phyloP scores from a whole-genome alignment of 2,888 invertebrate genomes.

The Aporophyla nigra region DNA sequence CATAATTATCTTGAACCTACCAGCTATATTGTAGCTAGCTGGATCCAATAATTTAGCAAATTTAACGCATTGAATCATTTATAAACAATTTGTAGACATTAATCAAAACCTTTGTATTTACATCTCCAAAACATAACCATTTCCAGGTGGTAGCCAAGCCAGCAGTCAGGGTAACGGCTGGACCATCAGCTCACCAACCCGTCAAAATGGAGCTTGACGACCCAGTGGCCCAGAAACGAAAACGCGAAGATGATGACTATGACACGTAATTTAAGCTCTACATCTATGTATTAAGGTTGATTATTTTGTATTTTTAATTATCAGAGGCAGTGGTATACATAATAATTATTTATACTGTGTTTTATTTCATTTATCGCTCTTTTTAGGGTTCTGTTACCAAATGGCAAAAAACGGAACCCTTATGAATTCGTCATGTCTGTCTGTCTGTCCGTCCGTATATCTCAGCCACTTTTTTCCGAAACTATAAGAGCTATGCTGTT shows the following conservation, averaged over 20 bases:
- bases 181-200: constrained; percentile 81
- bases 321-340: constrained; percentile 21
- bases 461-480: no score
- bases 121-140: not conserved
- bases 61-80: not conserved
- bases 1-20: not conserved
- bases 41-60: not conserved
- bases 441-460: no score
- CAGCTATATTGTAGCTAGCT: not conserved
- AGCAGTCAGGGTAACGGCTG: constrained; percentile 85
- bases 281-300: constrained; percentile 39
- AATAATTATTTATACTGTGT: constrained; percentile 7
- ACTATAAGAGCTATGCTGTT: no score
- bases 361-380: constrained; percentile 24
- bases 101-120: not conserved
- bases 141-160: constrained; percentile 86
- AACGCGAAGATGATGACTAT: constrained; percentile 93
- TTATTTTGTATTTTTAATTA: constrained; percentile 48
- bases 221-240: constrained; percentile 90
- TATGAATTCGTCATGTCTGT: no score
- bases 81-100: not conserved
- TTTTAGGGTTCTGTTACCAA: no score
- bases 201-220: constrained; percentile 92
- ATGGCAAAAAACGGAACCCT: no score
- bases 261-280: constrained; percentile 78